Base-by-base conservation (phyloP, 2,888 invertebrate genomes). In the Amaurobius ferox region DNA sequence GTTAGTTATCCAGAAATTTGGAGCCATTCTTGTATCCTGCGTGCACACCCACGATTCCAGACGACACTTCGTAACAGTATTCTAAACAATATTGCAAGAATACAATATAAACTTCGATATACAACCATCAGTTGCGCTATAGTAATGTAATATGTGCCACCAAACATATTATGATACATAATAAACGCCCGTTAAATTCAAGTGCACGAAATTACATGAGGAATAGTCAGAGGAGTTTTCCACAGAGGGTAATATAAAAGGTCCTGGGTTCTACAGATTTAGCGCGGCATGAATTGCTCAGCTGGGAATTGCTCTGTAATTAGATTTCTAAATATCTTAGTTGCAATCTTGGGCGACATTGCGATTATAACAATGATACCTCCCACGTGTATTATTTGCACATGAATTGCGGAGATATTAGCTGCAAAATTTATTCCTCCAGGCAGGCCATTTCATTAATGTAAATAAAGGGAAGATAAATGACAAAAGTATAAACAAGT, bases 311-410 rank as follows among this genome's bases (percentile, higher is more conserved):
- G 3, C 55, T 23, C 23, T 3, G 23, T 55, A 55, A 55, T 55
- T 55, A 55, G 55, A 55, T 55, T 55, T 55, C 55, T 55, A 55
- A 55, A 16, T 55, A 55, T 55, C 55, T 55, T 23, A 23, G 23
- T 55, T 55, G 55, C 55, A 11, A 55, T 55, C 55, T 55, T 55
- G 23, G 55, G 55, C 55, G 55, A 55, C 55, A 55, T 55, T 19
- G 55, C 23, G 19, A 55, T 55, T 23, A 55, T 23, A 55, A 55
- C 55, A 55, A 55, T 55, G 55, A 55, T 55, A 55, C 44, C 6
- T 55, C 55, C 55, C 55, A 55, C 55, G 55, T 55, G 55, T 55
- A 23, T 55, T 55, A 55, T 55, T 23, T 55, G 55, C 55, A 55
- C 55, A 55, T 55, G 55, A 55, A 55, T 55, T 23, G 55, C 6